Conservation (phyloP, 1,140 invertebrate genomes). For the Macrobrachium nipponense region DNA sequence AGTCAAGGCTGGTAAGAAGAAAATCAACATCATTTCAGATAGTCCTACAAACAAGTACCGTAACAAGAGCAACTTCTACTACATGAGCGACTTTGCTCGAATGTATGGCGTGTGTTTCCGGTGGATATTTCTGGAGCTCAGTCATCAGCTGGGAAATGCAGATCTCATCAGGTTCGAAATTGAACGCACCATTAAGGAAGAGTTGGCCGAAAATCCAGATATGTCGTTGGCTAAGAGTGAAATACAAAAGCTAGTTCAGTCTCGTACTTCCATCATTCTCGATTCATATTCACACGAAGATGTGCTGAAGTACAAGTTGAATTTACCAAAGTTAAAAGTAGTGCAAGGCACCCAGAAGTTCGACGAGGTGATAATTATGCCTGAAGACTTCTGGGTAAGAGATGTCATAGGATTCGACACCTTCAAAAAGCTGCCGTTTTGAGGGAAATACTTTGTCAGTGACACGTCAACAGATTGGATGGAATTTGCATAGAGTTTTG, state of each 20-base stretch:
- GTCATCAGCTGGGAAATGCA: slow-evolving; percentile 20
- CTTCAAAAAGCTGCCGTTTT: slow-evolving; percentile 25
- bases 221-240: slow-evolving; percentile 3
- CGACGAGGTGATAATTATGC: slow-evolving; percentile 27
- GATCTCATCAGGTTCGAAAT: slow-evolving; percentile 18
- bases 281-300: slow-evolving; percentile 20
- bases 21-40: slow-evolving; percentile 38
- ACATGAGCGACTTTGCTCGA: slow-evolving; percentile 29
- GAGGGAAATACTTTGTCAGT: not conserved
- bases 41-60: slow-evolving; percentile 28
- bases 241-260: slow-evolving; percentile 3
- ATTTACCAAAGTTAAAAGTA: slow-evolving; percentile 24
- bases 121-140: slow-evolving; percentile 30
- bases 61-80: slow-evolving; percentile 40
- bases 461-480: not conserved
- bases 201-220: slow-evolving; percentile 2
- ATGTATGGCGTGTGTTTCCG: slow-evolving; percentile 29
- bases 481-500: no score
- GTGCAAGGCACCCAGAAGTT: slow-evolving; percentile 39
- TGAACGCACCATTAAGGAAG: slow-evolving; percentile 9
- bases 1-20: slow-evolving; percentile 20
- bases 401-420: slow-evolving; percentile 20
- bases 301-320: slow-evolving; percentile 27
- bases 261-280: slow-evolving; percentile 7
- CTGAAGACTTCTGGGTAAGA: slow-evolving; percentile 33